Evolutionary conservation across 2,113 vertebrate genomes (phyloP).

Genomic region (Macroglossus sobrinus): DNA sequence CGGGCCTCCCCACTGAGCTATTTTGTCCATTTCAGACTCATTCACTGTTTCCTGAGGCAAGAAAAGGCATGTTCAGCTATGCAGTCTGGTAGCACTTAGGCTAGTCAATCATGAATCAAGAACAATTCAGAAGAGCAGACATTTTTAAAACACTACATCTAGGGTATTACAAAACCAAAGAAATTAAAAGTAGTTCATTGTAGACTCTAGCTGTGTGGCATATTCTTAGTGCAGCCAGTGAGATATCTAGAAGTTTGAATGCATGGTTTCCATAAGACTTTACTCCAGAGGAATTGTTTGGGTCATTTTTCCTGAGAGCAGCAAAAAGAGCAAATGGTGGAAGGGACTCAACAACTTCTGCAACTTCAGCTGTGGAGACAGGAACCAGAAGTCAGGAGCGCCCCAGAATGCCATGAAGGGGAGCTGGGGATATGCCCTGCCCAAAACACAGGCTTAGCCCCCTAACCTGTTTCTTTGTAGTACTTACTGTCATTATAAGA

Average conservation of each 20-base stretch:
- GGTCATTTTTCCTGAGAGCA: neutral
- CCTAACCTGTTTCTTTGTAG: neutral
- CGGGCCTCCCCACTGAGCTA: neutral
- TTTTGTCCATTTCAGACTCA: neutral
- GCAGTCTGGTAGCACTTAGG: neutral
- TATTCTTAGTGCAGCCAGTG: neutral
- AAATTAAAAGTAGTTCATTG: neutral
- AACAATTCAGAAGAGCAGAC: neutral
- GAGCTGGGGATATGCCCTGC: neutral
- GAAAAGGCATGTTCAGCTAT: neutral
- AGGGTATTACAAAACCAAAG: neutral
- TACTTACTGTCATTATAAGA: neutral
- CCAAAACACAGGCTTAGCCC: neutral
- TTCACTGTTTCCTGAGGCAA: neutral
- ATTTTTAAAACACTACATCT: neutral
- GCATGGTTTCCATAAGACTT: neutral
- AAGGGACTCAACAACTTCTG: too few relatives aligned
- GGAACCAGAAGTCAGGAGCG: too few relatives aligned
- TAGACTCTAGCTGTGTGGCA: neutral
- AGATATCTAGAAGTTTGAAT: neutral
- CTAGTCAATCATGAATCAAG: neutral
- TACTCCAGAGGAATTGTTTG: neutral
- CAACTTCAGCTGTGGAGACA: too few relatives aligned
- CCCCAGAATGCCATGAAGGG: neutral
- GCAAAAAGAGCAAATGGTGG: neutral